A percentile compares a stretch with the other conserved stretches of the same genome.
Evolutionary conservation across 1,140 invertebrate genomes (phyloP).

Genomic region (Lepidostoma basale): DNA sequence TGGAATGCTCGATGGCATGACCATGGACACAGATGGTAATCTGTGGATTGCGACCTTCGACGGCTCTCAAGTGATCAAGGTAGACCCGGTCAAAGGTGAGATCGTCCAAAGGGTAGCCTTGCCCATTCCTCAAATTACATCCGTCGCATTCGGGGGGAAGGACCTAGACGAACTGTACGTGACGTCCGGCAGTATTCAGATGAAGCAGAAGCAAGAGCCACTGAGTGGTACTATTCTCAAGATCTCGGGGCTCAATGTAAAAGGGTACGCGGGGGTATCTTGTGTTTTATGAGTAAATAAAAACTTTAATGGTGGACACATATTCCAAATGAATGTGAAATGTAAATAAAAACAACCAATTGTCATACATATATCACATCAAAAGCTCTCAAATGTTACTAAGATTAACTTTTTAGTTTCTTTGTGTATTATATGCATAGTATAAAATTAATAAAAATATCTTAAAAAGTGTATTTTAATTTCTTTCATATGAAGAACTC

Average conservation of each 20-base stretch:
- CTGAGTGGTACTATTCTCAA: slow-evolving; percentile 75
- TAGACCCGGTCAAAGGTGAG: slow-evolving; percentile 53
- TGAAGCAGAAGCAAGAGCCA: slow-evolving; percentile 61
- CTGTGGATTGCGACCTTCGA: slow-evolving; percentile 74
- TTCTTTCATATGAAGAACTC: too few relatives aligned
- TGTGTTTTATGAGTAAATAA: slow-evolving; percentile 42
- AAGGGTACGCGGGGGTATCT: slow-evolving; percentile 57
- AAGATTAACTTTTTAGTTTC: too few relatives aligned
- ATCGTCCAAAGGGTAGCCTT: slow-evolving; percentile 66
- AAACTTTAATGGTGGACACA: too few relatives aligned
- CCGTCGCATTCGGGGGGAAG: slow-evolving; percentile 78
- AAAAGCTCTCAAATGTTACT: too few relatives aligned
- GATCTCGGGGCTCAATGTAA: slow-evolving; percentile 69
- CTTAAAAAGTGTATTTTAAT: too few relatives aligned
- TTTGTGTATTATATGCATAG: too few relatives aligned
- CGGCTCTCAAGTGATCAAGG: slow-evolving; percentile 57
- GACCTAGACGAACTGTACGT: slow-evolving; percentile 78
- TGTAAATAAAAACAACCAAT: too few relatives aligned
- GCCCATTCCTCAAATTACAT: slow-evolving; percentile 77
- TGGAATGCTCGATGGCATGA: slow-evolving; percentile 76
- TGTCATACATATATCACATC: too few relatives aligned
- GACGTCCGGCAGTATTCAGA: slow-evolving; percentile 66
- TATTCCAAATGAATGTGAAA: too few relatives aligned
- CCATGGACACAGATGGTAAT: slow-evolving; percentile 74
- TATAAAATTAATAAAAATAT: too few relatives aligned